These are phyloP conservation scores for Hartigia nigra DNA, from an alignment of 2,888 invertebrate genomes.

Conservation along the genomic window DNA sequence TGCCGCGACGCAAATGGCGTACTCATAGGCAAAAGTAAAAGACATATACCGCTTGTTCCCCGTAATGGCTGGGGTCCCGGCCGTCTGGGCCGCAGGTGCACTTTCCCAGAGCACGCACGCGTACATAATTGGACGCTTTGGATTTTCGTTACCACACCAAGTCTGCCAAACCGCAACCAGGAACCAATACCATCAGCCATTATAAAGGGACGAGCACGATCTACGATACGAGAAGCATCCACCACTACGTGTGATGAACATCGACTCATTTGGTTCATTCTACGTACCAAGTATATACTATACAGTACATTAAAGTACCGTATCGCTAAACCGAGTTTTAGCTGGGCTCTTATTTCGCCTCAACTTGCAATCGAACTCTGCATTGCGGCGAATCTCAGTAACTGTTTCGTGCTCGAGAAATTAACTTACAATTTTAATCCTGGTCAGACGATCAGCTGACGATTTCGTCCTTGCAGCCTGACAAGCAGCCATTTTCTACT, in stretches of 20 bases:
- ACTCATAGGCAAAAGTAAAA: neutral
- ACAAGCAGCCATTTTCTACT: neutral
- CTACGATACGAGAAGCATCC: conserved; percentile 16
- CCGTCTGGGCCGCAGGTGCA: conserved; percentile 30
- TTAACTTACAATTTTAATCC: neutral
- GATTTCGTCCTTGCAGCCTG: neutral
- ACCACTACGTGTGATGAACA: conserved; percentile 9
- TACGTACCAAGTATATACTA: neutral
- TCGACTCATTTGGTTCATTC: conserved; percentile 16
- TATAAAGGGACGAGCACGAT: neutral
- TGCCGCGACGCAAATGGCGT: neutral
- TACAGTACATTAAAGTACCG: neutral
- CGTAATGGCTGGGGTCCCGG: conserved; percentile 16
- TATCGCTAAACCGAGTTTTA: conserved; percentile 19
- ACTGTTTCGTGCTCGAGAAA: conserved; percentile 20
- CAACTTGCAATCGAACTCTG: conserved; percentile 38
- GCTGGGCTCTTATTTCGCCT: conserved; percentile 29
- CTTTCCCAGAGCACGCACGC: conserved; percentile 29
- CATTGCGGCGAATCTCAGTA: conserved; percentile 36
- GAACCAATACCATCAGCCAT: neutral
- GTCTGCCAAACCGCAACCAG: neutral
- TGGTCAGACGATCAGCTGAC: neutral
- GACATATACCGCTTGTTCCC: neutral
- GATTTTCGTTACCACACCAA: conserved; percentile 5
- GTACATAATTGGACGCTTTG: conserved; percentile 28